Evolutionary conservation across 1,140 invertebrate genomes (phyloP), one percentile per base, ranked within the genome.

Genomic region (Diuraphis noxia): DNA sequence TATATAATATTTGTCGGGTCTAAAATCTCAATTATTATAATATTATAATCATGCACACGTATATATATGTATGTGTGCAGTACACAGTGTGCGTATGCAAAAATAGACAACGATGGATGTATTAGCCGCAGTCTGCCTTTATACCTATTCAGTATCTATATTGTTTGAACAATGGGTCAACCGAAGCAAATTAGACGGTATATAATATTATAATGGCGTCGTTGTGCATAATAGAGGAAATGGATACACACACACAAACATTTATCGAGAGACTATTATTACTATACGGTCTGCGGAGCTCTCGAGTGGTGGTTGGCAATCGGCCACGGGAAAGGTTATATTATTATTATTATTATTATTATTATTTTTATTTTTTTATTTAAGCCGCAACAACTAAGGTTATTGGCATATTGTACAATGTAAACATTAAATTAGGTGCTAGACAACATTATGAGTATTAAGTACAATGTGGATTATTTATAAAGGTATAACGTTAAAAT

Each of bases 91-190:
- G 56, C 30, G 9, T 30, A 72, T 72, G 30, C n/a, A 13, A 72
- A 72, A 63, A 72, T 72, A 72, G n/a, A 72, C 56, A 72, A 72
- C 56, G 34, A 72, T 72, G 56, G 56, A 17, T 72, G 56, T n/a
- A 72, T n/a, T 72, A 72, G 56, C 19, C 5, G 19, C 56, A n/a
- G 30, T n/a, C n/a, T 72, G 56, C 19, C 43, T 46, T n/a, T n/a
- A n/a, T n/a, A n/a, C 49, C 21, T 49, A 49, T 49, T 23, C 21
- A 49, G 49, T 23, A 3, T 13, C 56, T n/a, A 72, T 72, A 72
- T 72, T 17, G 56, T 72, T 72, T 5, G 77, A 79, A 79, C 77
- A 79, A 79, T 79, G 77, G 77, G 77, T 79, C 77, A 79, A 79
- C 77, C 21, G 36, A 38, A 79, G 23, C 77, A 79, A 79, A 79